A percentile compares a stretch with the other conserved stretches of the same genome.
phyloP scores from a whole-genome alignment of 2,888 invertebrate genomes.

The Nasonovia ribisnigri region DNA sequence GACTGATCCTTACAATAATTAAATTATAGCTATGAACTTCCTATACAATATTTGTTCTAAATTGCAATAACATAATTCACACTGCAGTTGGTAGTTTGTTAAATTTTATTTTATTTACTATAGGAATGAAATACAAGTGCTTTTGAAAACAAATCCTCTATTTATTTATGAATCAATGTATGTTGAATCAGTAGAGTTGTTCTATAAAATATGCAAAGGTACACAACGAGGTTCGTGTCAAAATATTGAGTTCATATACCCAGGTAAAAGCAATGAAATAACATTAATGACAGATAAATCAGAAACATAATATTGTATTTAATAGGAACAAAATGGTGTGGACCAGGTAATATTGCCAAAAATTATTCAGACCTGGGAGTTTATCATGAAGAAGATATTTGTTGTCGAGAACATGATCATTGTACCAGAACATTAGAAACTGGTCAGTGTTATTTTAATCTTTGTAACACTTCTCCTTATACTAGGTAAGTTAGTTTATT shows the following conservation, averaged over 20 bases:
- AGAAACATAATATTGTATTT: neutral
- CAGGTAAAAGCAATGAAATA: conserved; percentile 39
- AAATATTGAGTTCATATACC: conserved; percentile 59
- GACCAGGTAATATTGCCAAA: conserved; percentile 57
- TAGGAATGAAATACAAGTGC: conserved; percentile 44
- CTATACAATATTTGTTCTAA: neutral
- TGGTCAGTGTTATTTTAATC: conserved; percentile 54
- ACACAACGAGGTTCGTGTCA: conserved; percentile 27
- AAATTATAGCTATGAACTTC: neutral
- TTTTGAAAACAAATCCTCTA: conserved; percentile 30
- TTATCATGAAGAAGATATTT: conserved; percentile 57
- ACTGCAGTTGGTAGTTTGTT: neutral
- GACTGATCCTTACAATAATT: neutral
- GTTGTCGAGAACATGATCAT: conserved; percentile 61
- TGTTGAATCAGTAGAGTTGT: conserved; percentile 51
- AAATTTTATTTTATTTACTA: neutral
- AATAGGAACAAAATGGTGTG: conserved; percentile 62
- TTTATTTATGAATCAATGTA: conserved; percentile 37
- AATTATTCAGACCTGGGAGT: conserved; percentile 57
- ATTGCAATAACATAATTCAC: neutral
- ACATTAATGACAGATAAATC: neutral
- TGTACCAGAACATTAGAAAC: conserved; percentile 54
- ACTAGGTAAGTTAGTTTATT: conserved; percentile 43
- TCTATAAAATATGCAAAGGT: conserved; percentile 54
- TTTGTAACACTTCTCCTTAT: conserved; percentile 61